These are phyloP conservation scores for Capitella teleta DNA, from an alignment of 1,140 invertebrate species.

Conservation along the genomic window DNA sequence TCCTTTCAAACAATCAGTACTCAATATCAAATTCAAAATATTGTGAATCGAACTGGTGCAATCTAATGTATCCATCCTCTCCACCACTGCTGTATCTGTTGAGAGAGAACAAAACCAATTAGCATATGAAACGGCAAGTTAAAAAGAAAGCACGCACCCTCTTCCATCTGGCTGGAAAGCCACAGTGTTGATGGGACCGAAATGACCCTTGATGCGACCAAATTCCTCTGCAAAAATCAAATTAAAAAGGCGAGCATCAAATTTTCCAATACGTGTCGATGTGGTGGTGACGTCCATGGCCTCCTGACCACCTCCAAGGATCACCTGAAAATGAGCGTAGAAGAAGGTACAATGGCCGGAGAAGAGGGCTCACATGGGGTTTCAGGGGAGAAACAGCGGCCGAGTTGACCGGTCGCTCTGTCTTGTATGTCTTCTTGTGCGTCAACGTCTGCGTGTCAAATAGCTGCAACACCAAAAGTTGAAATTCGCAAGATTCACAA, in stretches of 20 bases:
- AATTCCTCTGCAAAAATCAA: constrained; percentile 99
- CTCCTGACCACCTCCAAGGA: constrained; percentile 93
- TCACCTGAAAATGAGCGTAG: constrained; percentile 52
- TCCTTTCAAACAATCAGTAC: too few species aligned
- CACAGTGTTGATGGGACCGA: constrained; percentile 97
- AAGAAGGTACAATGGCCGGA: background rate
- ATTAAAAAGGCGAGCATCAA: constrained; percentile 96
- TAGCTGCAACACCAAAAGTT: constrained; percentile 42
- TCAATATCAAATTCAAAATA: constrained; percentile 97
- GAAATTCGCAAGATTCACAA: background rate
- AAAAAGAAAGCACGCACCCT: constrained; percentile 39
- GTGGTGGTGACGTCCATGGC: constrained; percentile 98
- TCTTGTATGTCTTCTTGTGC: constrained; percentile 86
- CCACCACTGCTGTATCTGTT: constrained; percentile 83
- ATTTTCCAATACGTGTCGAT: constrained; percentile 87
- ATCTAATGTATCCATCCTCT: constrained; percentile 95
- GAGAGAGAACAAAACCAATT: constrained; percentile 15
- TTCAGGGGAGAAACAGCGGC: constrained; percentile 86
- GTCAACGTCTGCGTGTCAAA: constrained; percentile 79
- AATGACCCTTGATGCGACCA: constrained; percentile 94
- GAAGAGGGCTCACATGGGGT: constrained; percentile 64
- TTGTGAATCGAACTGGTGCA: constrained; percentile 89
- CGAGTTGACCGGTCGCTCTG: constrained; percentile 91
- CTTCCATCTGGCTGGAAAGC: constrained; percentile 97
- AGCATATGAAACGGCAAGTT: background rate